Conservation (phyloP, 2,888 invertebrate species). For the Patella caerulea region DNA sequence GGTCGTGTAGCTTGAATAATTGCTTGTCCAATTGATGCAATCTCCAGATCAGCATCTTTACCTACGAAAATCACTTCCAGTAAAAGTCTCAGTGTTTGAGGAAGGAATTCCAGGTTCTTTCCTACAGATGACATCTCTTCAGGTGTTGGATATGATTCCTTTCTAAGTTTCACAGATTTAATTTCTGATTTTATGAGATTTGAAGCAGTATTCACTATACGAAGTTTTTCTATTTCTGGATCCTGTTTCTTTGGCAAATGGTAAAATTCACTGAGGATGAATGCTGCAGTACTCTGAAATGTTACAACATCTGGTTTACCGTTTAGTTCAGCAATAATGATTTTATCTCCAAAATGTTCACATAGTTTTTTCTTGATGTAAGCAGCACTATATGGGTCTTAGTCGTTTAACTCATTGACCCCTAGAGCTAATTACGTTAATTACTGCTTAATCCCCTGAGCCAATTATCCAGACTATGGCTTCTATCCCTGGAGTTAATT, state of each 20-base stretch:
- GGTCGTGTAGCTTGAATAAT: constrained; percentile 43
- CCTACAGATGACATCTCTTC: constrained; percentile 14
- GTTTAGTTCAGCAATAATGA: constrained; percentile 35
- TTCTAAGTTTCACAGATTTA: constrained; percentile 18
- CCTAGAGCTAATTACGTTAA: no score
- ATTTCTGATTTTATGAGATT: constrained; percentile 40
- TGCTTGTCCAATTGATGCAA: constrained; percentile 35
- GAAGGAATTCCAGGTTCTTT: constrained; percentile 26
- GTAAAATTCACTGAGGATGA: constrained; percentile 30
- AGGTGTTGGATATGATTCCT: constrained; percentile 30
- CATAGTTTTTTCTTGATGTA: constrained; percentile 31
- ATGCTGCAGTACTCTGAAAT: constrained; percentile 29
- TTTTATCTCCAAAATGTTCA: constrained; percentile 35
- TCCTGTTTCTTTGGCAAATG: constrained; percentile 17
- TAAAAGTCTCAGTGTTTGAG: constrained; percentile 30
- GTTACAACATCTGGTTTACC: constrained; percentile 35
- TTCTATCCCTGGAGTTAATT: no score
- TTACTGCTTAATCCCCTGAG: no score
- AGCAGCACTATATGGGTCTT: constrained; percentile 16
- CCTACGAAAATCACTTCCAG: constrained; percentile 26
- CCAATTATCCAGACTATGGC: no score
- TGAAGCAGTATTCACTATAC: constrained; percentile 36
- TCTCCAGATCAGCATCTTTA: constrained; percentile 25
- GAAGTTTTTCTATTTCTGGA: constrained; percentile 27
- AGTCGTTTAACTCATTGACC: no score